Conservation (phyloP, 2,113 vertebrate species). For the Ciconia stormi region DNA sequence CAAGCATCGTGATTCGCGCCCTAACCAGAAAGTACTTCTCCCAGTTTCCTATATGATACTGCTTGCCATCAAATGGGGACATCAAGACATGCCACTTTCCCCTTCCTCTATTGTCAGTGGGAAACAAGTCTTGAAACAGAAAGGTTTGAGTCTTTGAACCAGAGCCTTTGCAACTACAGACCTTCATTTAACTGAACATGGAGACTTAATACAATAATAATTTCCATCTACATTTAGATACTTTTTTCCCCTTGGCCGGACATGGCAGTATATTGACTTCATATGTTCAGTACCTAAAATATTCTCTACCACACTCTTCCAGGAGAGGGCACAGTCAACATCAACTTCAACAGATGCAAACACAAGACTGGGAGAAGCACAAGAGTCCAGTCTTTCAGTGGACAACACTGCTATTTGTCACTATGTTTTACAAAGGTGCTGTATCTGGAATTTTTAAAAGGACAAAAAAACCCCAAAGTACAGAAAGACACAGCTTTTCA, state of each 20-base stretch:
- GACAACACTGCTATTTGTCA: background rate
- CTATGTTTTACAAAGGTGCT: background rate
- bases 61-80: background rate
- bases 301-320: background rate
- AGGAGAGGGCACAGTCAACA: background rate
- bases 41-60: accelerated
- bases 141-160: background rate
- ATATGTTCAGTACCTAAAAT: background rate
- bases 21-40: background rate
- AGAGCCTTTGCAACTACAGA: background rate
- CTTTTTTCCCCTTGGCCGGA: background rate
- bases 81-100: background rate
- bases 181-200: background rate
- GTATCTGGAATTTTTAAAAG: background rate
- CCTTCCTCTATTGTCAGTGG: background rate
- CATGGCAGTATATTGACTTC: background rate
- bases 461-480: background rate
- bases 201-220: background rate
- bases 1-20: accelerated
- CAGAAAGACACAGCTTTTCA: background rate
- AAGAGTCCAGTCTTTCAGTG: background rate
- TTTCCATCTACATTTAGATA: background rate
- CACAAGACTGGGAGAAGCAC: background rate
- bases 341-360: background rate
- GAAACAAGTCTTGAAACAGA: background rate